A percentile compares a stretch with the other conserved stretches of the same genome.
Conservation (phyloP, 2,113 vertebrate species). For the Vimba vimba region DNA sequence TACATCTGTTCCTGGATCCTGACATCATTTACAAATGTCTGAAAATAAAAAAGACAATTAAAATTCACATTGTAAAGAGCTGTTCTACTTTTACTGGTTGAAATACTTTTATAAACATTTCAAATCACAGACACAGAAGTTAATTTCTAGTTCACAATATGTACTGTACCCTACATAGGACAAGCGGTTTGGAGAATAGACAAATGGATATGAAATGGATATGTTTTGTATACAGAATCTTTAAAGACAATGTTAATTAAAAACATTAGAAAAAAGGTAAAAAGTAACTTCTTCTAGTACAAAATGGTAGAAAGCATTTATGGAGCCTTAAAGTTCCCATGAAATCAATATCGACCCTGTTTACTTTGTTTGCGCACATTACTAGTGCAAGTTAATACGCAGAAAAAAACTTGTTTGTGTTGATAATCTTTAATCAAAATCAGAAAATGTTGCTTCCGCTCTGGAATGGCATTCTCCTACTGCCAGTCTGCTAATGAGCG, state of each 20-base stretch:
- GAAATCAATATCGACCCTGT: too few relatives aligned
- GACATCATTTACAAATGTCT: constrained; percentile 98
- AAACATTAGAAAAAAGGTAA: too few relatives aligned
- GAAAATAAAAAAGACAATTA: constrained; percentile 38
- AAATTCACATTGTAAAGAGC: background rate
- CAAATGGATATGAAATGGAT: background rate
- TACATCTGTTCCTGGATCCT: constrained; percentile 98
- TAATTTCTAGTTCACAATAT: background rate
- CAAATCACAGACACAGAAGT: background rate
- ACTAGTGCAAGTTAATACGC: too few relatives aligned
- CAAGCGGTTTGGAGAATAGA: background rate
- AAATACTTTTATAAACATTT: background rate
- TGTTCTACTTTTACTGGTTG: background rate
- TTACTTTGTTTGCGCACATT: too few relatives aligned
- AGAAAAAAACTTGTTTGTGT: too few relatives aligned
- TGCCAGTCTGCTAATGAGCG: too few relatives aligned
- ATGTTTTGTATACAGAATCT: background rate
- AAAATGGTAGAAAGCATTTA: too few relatives aligned
- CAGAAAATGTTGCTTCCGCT: too few relatives aligned
- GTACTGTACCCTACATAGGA: background rate
- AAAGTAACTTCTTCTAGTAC: too few relatives aligned
- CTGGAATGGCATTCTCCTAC: too few relatives aligned
- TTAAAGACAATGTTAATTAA: background rate
- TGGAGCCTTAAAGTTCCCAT: too few relatives aligned
- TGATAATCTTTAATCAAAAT: too few relatives aligned